Evolutionary conservation across 1,140 invertebrate species (phyloP).

Genomic region (Drosophila miranda): DNA sequence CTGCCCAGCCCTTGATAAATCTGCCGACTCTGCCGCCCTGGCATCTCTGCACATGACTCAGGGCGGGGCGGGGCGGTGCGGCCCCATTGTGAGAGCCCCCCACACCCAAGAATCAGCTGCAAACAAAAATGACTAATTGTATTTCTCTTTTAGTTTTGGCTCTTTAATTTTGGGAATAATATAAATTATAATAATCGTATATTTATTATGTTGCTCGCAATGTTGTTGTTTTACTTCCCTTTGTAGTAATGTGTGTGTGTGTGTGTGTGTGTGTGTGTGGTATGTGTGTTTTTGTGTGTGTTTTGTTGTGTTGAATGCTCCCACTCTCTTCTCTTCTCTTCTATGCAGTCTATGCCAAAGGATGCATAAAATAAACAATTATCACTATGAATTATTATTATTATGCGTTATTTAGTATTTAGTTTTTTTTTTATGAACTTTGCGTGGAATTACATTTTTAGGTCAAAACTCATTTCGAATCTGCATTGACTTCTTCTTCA

Average conservation of each 20-base stretch:
- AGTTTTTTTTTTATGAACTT: conserved; percentile 60
- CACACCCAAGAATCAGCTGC: too few species aligned
- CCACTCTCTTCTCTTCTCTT: conserved; percentile 35
- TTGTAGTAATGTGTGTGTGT: conserved; percentile 67
- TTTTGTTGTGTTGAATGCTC: conserved; percentile 62
- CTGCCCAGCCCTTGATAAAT: conserved; percentile 10
- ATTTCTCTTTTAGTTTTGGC: conserved; percentile 60
- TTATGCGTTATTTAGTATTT: conserved; percentile 60
- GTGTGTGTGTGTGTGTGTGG: conserved; percentile 47
- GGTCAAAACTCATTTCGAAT: conserved; percentile 75
- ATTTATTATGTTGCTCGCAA: conserved; percentile 76
- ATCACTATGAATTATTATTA: conserved; percentile 68
- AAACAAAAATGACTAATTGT: conserved; percentile 6
- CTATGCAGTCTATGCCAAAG: conserved; percentile 52
- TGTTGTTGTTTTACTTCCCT: conserved; percentile 77
- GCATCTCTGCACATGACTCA: conserved; percentile 62
- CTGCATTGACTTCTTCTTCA: conserved; percentile 48
- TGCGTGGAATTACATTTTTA: conserved; percentile 77
- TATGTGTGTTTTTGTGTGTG: conserved; percentile 19
- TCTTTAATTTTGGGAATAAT: conserved; percentile 81
- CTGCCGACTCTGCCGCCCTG: conserved; percentile 36
- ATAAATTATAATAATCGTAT: conserved; percentile 80
- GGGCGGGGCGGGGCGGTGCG: conserved; percentile 31
- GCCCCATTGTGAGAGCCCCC: conserved; percentile 9
- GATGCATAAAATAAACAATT: conserved; percentile 62